Evolutionary conservation across 2,113 vertebrate genomes (phyloP), one percentile per base, ranked within the genome.

Genomic region (Gymnogyps californianus): DNA sequence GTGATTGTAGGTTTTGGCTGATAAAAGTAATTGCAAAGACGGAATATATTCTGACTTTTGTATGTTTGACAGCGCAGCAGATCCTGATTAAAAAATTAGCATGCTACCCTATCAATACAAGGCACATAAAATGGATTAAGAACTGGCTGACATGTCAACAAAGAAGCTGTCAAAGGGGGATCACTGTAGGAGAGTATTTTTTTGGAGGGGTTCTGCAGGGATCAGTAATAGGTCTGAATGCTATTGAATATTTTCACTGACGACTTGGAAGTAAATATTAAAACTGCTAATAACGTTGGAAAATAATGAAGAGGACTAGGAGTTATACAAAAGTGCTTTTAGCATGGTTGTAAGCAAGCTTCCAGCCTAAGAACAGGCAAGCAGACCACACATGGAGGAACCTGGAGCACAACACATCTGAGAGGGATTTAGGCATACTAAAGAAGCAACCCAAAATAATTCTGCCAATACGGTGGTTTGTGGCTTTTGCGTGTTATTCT

Each of bases 1-100:
- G 64, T 90, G 88, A 94, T 94, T 86, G 90, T 85, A 93, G 88
- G 90, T 92, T 92, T 92, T 92, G 92, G 62, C 75, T 59, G 71
- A 95, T 95, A 89, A 77, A 96, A 95, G 67, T 93, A 94, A 93
- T 96, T 94, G 96, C 64, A n/a, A 96, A 93, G 92, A 96, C 5
- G n/a, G 76, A 81, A 66, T 86, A 55, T 51, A 66, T 54, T 83
- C 93, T 90, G 90, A 92, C 82, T 96, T 94, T 81, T 65, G 36
- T 88, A 58, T 47, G 5, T 91, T 74, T 92, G 93, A 92, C 93
- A 95, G 95, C 3, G 5, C 82, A 79, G 87, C 57, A 79, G 70
- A 93, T 85, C 72, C 88, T 90, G 93, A 93, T 95, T 94, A 75
- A 81, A 92, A 96, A 94, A 95, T 88, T 97, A 97, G 76, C 88